phyloP scores from a whole-genome alignment of 2,888 invertebrate genomes.

The Harpalus rufipes region DNA sequence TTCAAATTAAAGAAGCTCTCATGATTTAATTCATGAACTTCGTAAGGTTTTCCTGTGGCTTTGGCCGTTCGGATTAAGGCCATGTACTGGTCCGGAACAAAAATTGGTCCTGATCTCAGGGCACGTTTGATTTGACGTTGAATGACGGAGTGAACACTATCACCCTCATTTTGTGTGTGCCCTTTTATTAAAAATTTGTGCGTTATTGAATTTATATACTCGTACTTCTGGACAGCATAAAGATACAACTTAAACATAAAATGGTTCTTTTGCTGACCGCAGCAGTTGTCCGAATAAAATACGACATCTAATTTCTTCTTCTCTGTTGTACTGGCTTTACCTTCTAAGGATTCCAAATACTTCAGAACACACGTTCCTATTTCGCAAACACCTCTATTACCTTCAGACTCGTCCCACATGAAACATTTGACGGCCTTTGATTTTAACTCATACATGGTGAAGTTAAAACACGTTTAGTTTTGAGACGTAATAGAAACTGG shows the following conservation, averaged over 20 bases:
- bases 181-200: no score
- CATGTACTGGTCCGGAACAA: constrained; percentile 52
- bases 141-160: constrained; percentile 67
- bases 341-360: constrained; percentile 55
- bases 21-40: constrained; percentile 44
- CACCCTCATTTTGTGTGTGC: no score
- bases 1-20: constrained; percentile 45
- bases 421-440: constrained; percentile 60
- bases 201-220: no score
- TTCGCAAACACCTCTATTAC: constrained; percentile 67
- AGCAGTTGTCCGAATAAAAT: constrained; percentile 73
- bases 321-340: constrained; percentile 49
- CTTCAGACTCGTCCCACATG: constrained; percentile 66
- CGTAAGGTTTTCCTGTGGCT: constrained; percentile 67
- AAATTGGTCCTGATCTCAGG: constrained; percentile 48
- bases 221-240: no score
- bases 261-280: constrained; percentile 64
- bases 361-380: constrained; percentile 67
- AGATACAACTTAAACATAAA: no score
- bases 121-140: constrained; percentile 72
- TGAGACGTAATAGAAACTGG: no score
- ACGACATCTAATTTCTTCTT: constrained; percentile 68
- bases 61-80: constrained; percentile 66
- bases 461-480: no score
- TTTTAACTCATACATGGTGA: constrained; percentile 16